These are phyloP conservation scores for Toxotes jaculatrix DNA, from an alignment of 2,113 vertebrate genomes.

Conservation along the genomic window DNA sequence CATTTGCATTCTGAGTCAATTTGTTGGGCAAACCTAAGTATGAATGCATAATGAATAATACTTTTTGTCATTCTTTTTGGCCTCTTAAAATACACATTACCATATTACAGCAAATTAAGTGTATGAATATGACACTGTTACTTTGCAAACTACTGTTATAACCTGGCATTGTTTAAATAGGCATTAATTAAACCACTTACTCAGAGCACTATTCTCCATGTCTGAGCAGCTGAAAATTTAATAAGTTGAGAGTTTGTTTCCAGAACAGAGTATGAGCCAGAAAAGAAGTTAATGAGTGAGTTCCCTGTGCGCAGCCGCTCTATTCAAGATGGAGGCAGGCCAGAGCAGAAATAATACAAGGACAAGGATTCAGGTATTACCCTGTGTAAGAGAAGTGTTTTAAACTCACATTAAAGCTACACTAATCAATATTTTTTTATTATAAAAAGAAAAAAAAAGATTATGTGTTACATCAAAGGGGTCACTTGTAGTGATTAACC, in stretches of 20 bases:
- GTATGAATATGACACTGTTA: neutral
- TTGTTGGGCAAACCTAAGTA: conserved; percentile 18
- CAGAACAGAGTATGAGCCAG: conserved; percentile 32
- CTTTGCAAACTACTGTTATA: conserved; percentile 18
- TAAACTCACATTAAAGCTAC: neutral
- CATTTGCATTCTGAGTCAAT: conserved; percentile 47
- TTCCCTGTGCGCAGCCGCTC: neutral
- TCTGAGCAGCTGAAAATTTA: conserved; percentile 40
- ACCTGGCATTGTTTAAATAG: conserved; percentile 32
- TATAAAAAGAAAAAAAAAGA: too few relatives aligned
- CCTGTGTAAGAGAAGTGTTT: neutral
- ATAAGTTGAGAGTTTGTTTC: conserved; percentile 33
- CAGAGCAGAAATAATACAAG: conserved; percentile 18
- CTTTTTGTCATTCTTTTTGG: conserved; percentile 5
- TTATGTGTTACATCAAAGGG: too few relatives aligned
- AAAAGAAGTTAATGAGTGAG: conserved; percentile 32
- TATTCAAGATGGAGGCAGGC: conserved; percentile 17
- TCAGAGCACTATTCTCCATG: conserved; percentile 1
- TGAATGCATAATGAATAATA: conserved; percentile 30
- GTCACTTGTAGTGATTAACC: too few relatives aligned
- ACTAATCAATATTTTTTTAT: too few relatives aligned
- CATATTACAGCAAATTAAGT: conserved; percentile 15
- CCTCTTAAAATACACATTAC: conserved; percentile 12
- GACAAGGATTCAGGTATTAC: neutral
- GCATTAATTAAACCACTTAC: conserved; percentile 30